These are phyloP conservation scores for Nyctereutes procyonoides DNA, from an alignment of 2,113 vertebrate species.

Conservation along the genomic window DNA sequence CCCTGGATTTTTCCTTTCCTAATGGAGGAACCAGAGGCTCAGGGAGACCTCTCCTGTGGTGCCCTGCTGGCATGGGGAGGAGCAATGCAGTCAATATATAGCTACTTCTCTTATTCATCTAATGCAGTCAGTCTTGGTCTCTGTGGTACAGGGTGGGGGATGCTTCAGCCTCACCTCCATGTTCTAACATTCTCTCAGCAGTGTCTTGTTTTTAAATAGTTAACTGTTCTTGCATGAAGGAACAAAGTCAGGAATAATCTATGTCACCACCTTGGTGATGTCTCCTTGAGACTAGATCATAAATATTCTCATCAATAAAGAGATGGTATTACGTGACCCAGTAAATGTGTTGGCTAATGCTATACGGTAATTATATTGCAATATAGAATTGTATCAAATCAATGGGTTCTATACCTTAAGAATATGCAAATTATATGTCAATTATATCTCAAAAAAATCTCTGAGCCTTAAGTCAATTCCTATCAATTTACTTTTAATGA, in stretches of 20 bases:
- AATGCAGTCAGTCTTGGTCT: background rate
- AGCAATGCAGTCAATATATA: background rate
- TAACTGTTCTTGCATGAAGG: background rate
- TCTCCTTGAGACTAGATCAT: background rate
- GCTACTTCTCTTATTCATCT: background rate
- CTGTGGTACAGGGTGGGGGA: background rate
- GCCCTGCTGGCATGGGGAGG: background rate
- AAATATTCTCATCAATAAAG: background rate
- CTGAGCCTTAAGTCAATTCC: background rate
- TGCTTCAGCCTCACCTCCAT: background rate
- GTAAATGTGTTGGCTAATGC: background rate
- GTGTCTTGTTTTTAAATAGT: background rate
- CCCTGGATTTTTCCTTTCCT: background rate
- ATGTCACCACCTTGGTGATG: background rate
- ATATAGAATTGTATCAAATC: background rate
- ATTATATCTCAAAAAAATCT: background rate
- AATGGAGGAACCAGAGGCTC: background rate
- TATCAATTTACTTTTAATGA: constrained; percentile 58
- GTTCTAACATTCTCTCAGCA: background rate
- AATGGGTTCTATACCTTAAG: background rate
- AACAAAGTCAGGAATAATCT: background rate
- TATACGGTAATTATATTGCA: background rate
- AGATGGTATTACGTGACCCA: background rate
- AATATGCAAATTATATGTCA: background rate
- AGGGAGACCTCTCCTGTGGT: background rate